Conservation (phyloP, 53 echinoderm and acorn worm genomes). For the Mesocentrotus franciscanus region DNA sequence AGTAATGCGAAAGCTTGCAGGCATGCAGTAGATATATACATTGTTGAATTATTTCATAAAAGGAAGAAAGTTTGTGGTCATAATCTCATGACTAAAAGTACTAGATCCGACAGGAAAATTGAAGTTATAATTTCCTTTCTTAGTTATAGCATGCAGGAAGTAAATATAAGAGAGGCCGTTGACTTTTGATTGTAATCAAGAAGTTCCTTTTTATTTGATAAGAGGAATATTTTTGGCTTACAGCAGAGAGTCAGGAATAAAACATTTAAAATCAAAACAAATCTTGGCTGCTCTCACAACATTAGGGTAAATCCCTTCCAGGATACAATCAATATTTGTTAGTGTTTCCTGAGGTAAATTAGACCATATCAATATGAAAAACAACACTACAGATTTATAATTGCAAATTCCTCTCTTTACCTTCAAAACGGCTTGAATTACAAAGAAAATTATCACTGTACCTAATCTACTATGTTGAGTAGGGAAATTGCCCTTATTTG, state of each 20-base stretch:
- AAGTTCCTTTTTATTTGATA: constrained; percentile 42
- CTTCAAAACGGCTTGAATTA: constrained; percentile 20
- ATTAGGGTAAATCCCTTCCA: constrained; percentile 33
- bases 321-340: not conserved
- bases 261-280: not conserved
- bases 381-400: not conserved
- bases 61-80: not conserved
- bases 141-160: constrained; percentile 10
- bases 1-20: constrained; percentile 28
- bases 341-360: not conserved
- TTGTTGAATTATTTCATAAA: not conserved
- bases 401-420: constrained; percentile 13
- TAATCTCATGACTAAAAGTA: not conserved
- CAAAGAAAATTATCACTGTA: not conserved
- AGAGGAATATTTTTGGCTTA: not conserved
- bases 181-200: constrained; percentile 41
- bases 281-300: not conserved
- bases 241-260: not conserved
- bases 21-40: constrained; percentile 27
- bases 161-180: not conserved
- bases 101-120: not conserved
- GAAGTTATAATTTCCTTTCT: constrained; percentile 31
- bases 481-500: not conserved
- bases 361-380: not conserved
- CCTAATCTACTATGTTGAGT: not conserved